Base-by-base conservation (phyloP, 1,140 invertebrate genomes). In the Gyrodactylus salaris region DNA sequence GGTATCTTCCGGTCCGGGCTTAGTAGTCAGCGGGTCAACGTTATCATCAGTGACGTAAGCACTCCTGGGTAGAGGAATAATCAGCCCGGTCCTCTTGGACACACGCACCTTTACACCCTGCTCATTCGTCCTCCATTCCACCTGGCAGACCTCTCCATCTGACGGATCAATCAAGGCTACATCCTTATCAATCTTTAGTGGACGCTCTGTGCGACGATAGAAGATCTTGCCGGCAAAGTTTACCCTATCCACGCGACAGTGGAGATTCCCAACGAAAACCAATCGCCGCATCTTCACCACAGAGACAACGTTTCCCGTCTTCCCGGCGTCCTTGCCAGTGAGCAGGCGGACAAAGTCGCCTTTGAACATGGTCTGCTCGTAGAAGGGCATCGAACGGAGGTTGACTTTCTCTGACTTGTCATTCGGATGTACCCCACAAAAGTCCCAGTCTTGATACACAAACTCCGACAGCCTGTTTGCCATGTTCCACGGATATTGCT, bases 401-500 rank as follows among this genome's bases (percentile, higher is more conserved):
- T 54, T 54, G n/a, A 54, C n/a, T 54, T 54, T 54, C 34, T 54
- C 34, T 7, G 34, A 16, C 34, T 54, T 54, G 7, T 54, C 34
- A 54, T 54, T 54, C 34, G 34, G 34, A n/a, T 54, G 34, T 7
- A 54, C 34, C 7, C 34, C 34, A n/a, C 34, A 54, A 54, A 54
- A 54, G 34, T 54, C 34, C 34, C 34, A 54, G 26, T 73, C 26
- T 69, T 22, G 26, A 25, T 73, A 73, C 1, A 26, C 21, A 73
- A 68, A 73, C 26, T 22, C 21, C n/a, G 72, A 68, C 7, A 73
- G 20, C 20, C 34, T 26, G 21, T 73, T 73, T 1, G 72, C 72
- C 72, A 68, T 68, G 68, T 73, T 69, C 72, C 72, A 73, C 7
- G 72, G 72, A 27, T 73, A 73, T 69, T 27, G 1, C 26, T 73